Conservation (phyloP, 2,888 invertebrate species). For the Ornithoptera alexandrae region DNA sequence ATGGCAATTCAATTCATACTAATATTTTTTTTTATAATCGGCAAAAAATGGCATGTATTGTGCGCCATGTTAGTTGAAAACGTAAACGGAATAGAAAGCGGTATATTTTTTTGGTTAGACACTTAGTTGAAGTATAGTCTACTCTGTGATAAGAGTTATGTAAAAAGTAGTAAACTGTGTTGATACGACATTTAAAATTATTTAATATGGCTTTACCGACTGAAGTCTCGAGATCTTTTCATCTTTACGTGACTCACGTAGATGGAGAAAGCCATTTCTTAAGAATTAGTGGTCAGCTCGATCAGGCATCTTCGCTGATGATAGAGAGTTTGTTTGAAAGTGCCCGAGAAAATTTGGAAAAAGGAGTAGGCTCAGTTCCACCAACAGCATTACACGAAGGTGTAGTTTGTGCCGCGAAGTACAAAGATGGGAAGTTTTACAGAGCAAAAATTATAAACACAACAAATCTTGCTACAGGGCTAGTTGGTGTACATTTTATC, state of each 20-base stretch:
- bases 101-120: slow-evolving; percentile 49
- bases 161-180: slow-evolving; percentile 39
- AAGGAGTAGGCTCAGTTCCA: slow-evolving; percentile 70
- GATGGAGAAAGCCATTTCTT: slow-evolving; percentile 85
- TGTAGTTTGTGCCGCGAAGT: slow-evolving; percentile 83
- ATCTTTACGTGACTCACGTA: slow-evolving; percentile 82
- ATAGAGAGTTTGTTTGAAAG: slow-evolving; percentile 76
- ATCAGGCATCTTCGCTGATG: slow-evolving; percentile 77
- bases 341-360: slow-evolving; percentile 64
- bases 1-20: not conserved
- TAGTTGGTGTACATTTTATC: slow-evolving; percentile 83
- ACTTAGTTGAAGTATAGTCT: slow-evolving; percentile 47
- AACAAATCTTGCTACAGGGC: slow-evolving; percentile 67
- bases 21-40: slow-evolving; percentile 4
- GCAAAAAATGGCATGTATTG: slow-evolving; percentile 21
- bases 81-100: slow-evolving; percentile 72
- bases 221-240: slow-evolving; percentile 62
- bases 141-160: slow-evolving; percentile 50
- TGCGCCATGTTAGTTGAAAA: slow-evolving; percentile 69
- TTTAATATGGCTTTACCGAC: slow-evolving; percentile 58
- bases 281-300: slow-evolving; percentile 86
- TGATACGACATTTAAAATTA: slow-evolving; percentile 32
- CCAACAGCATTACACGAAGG: slow-evolving; percentile 74
- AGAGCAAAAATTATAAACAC: slow-evolving; percentile 81
- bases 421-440: slow-evolving; percentile 83